Conservation (phyloP, 2,113 vertebrate genomes). For the Crocuta crocuta region DNA sequence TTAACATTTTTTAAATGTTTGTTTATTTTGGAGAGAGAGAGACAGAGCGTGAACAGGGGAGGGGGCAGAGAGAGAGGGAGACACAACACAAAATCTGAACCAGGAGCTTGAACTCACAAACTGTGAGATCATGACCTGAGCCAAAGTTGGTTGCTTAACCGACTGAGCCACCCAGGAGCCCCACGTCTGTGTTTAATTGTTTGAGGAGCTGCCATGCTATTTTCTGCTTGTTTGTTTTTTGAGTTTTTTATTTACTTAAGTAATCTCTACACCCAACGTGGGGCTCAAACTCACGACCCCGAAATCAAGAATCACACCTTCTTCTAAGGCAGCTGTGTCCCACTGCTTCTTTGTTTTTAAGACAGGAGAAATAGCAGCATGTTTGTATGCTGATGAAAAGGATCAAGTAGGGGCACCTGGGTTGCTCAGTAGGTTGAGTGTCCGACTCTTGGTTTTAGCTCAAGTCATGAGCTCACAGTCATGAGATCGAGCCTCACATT, state of each 20-base stretch:
- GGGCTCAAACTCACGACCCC: too few relatives aligned
- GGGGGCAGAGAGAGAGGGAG: neutral
- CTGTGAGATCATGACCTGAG: neutral
- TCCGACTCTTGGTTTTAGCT: too few relatives aligned
- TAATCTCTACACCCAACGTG: too few relatives aligned
- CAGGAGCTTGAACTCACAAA: neutral
- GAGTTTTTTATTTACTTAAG: too few relatives aligned
- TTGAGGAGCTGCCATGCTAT: too few relatives aligned
- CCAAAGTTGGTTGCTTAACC: neutral
- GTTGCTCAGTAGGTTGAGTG: too few relatives aligned
- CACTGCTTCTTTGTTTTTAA: neutral
- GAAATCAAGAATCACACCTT: too few relatives aligned
- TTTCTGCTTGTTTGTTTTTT: too few relatives aligned
- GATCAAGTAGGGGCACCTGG: neutral
- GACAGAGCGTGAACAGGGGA: neutral
- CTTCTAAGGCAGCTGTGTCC: neutral
- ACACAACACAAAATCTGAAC: too few relatives aligned
- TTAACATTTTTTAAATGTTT: neutral
- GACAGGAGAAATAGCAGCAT: neutral
- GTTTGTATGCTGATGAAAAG: neutral
- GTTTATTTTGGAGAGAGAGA: neutral
- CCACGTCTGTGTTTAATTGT: neutral
- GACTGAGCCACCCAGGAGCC: neutral
- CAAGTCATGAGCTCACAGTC: too few relatives aligned
- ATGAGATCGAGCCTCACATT: too few relatives aligned